phyloP scores from a whole-genome alignment of 2,113 vertebrate species.

The Struthio camelus region DNA sequence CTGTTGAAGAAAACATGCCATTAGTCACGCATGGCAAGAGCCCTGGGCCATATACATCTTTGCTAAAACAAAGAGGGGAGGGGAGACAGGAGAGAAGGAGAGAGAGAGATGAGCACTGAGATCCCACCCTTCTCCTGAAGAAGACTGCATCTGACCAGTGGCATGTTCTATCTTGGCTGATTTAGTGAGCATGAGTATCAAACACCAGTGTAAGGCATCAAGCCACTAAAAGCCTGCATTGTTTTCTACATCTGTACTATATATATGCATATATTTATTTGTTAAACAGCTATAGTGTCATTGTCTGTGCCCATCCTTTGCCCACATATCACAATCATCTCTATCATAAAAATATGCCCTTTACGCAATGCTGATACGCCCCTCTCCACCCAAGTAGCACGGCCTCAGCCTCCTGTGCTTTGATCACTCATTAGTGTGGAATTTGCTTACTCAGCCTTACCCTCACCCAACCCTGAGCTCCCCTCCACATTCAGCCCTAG shows the following conservation, averaged over 20 bases:
- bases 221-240: background rate
- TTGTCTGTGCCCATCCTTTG: background rate
- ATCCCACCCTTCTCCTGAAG: background rate
- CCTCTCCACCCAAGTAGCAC: background rate
- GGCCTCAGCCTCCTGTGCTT: background rate
- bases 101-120: background rate
- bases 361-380: too few relatives aligned
- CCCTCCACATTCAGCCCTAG: background rate
- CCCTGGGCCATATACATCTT: too few relatives aligned
- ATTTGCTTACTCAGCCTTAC: background rate
- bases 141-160: background rate
- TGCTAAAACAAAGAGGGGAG: too few relatives aligned
- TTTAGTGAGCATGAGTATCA: background rate
- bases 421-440: background rate
- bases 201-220: background rate
- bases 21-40: too few relatives aligned
- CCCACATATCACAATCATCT: background rate
- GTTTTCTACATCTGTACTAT: background rate
- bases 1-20: too few relatives aligned
- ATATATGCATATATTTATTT: background rate
- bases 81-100: background rate
- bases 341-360: background rate
- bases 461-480: background rate
- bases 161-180: background rate
- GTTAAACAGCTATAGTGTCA: background rate